Evolutionary conservation across 2,888 invertebrate species (phyloP), one percentile per base, ranked within the genome.

Genomic region (Polylopha cassiicola): DNA sequence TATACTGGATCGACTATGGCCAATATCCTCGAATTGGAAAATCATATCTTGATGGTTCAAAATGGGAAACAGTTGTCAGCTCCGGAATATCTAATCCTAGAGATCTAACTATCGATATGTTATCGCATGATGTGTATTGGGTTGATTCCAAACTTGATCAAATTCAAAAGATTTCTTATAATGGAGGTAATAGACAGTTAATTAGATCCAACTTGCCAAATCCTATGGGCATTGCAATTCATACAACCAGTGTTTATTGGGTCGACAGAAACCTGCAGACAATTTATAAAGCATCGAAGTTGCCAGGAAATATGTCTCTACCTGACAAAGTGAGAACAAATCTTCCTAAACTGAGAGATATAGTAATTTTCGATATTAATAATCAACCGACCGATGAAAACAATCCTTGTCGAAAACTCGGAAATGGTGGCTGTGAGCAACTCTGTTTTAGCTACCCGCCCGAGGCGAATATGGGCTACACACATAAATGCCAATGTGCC

Each of bases 1-100:
- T 99, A 1, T 99, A 99, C 71, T 99, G 99, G 99, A 96, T 98
- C 50, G 98, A 99, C 73, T 95, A 96, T 57, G 99, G 99, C 0
- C 98, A 98, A 67, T 96, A 96, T 72, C 98, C 98, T 0, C 89
- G 94, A 51, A 97, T 98, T 41, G 97, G 96, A 1, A 94, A 93
- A 61, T 91, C 96, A 0, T 90, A 91, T 57, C 84, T 99, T 21
- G 97, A 99, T 63, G 98, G 97, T 5, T 90, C 90, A 27, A 91
- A 92, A 59, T 95, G 95, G 92, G 89, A 87, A 14, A 92, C 95
- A 0, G 87, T 99, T 5, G 94, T 98, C 0, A 94, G 93, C 0
- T 93, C 93, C 0, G 95, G 95, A n/a, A 95, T 99, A 42, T 93
- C 93, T 7, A 93, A 92, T 54, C 98, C 98, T 0, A 87, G 94